A percentile compares a stretch with the other conserved stretches of the same genome.
Conservation (phyloP, 2,888 invertebrate genomes). For the Galeopsomyia nigrocyanea region DNA sequence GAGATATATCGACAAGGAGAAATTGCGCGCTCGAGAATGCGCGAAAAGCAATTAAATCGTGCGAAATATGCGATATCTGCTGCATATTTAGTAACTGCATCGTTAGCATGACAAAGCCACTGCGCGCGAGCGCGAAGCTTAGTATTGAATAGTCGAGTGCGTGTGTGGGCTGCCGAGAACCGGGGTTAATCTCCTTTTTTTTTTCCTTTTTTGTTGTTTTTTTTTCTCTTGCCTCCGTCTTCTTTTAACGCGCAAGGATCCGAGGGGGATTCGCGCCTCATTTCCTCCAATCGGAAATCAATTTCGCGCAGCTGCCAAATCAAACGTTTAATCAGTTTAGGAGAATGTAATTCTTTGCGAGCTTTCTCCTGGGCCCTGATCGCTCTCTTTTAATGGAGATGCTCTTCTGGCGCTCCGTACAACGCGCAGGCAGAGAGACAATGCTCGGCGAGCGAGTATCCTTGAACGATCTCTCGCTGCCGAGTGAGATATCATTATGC, state of each 20-base stretch:
- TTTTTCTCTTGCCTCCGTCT: background rate
- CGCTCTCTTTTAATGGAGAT: constrained; percentile 1
- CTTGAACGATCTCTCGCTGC: background rate
- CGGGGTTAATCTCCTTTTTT: constrained; percentile 24
- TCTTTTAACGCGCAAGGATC: constrained; percentile 27
- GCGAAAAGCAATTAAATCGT: constrained; percentile 67
- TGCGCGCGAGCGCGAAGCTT: constrained; percentile 17
- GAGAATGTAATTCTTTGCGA: constrained; percentile 40
- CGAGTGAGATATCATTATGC: constrained; percentile 7
- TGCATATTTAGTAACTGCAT: constrained; percentile 65
- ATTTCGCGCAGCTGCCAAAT: constrained; percentile 38
- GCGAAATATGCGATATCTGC: constrained; percentile 62
- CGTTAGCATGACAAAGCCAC: constrained; percentile 66
- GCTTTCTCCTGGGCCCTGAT: background rate
- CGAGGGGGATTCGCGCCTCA: constrained; percentile 27
- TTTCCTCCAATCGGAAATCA: constrained; percentile 46
- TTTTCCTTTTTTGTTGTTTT: constrained; percentile 14
- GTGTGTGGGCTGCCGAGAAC: constrained; percentile 6
- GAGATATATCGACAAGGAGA: constrained; percentile 20
- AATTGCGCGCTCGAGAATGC: constrained; percentile 55
- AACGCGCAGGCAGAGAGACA: background rate
- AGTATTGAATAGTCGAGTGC: constrained; percentile 32
- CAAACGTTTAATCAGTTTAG: constrained; percentile 40
- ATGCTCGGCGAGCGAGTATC: background rate
- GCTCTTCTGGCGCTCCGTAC: background rate